These are phyloP conservation scores for Conus canariensis DNA, from an alignment of 2,888 invertebrate species.

Conservation along the genomic window DNA sequence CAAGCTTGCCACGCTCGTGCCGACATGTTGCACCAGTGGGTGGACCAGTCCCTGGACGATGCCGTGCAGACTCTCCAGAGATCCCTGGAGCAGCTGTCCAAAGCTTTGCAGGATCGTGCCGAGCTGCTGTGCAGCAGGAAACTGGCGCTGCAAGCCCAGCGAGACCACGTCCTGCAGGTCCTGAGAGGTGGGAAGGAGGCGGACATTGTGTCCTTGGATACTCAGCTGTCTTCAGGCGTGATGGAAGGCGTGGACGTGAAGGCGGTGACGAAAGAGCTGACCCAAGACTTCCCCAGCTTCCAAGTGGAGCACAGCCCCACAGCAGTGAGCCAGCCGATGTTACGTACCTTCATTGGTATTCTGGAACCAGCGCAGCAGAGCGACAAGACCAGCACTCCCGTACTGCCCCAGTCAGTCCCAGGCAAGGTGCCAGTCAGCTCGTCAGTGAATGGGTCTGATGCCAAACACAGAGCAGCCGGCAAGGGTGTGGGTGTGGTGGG, in stretches of 20 bases:
- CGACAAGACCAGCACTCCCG: neutral
- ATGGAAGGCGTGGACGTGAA: neutral
- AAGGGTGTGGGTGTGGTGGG: neutral
- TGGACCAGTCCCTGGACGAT: neutral
- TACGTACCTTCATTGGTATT: neutral
- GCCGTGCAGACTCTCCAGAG: neutral
- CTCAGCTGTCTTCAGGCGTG: neutral
- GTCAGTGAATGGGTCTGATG: neutral
- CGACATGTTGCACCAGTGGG: neutral
- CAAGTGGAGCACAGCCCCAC: neutral
- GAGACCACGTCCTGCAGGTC: conserved; percentile 5
- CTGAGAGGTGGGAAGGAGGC: neutral
- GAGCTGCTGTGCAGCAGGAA: neutral
- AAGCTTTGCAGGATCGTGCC: neutral
- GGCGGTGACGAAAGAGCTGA: neutral
- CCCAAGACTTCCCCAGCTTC: neutral
- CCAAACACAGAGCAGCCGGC: neutral
- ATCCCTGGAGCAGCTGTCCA: neutral
- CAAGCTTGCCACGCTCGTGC: neutral
- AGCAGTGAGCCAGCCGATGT: neutral
- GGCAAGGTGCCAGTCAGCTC: neutral
- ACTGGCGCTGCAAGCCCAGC: neutral
- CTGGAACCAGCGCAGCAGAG: neutral
- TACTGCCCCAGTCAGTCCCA: neutral
- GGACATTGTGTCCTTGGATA: conserved; percentile 25